Percentiles rank a stretch among this genome's conserved stretches.
phyloP scores from a whole-genome alignment of 2,888 invertebrate genomes.

The Nomada ruficornis region DNA sequence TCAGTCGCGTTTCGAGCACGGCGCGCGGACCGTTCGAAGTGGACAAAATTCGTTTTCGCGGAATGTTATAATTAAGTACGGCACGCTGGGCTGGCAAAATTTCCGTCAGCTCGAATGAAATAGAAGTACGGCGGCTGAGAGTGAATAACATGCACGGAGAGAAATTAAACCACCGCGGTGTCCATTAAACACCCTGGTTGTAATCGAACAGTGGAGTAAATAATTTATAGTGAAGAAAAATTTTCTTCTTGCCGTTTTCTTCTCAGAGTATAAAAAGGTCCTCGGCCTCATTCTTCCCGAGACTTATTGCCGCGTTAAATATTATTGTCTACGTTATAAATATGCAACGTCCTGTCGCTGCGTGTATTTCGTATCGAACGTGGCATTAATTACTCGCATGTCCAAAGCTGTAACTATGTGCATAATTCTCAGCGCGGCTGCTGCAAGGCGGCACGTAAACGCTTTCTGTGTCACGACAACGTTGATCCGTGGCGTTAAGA shows the following conservation, averaged over 20 bases:
- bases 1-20: not conserved
- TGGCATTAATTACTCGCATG: conserved; percentile 2
- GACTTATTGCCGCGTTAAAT: conserved; percentile 45
- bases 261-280: not conserved
- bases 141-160: not conserved
- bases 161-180: conserved; percentile 13
- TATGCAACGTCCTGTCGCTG: not conserved
- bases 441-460: conserved; percentile 14
- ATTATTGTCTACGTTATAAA: conserved; percentile 5
- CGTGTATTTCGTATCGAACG: not conserved
- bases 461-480: conserved; percentile 31
- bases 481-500: conserved; percentile 38
- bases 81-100: not conserved
- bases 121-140: too few relatives aligned
- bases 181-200: not conserved
- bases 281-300: conserved; percentile 45
- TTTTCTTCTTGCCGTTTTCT: too few relatives aligned
- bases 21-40: not conserved
- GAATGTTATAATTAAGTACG: not conserved
- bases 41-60: not conserved
- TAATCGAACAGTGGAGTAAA: not conserved
- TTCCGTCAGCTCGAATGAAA: not conserved
- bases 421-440: not conserved
- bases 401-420: not conserved
- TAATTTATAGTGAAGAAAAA: not conserved